Percentiles rank a stretch among this genome's conserved stretches.
These are phyloP conservation scores for Bombyx huttoni DNA, from an alignment of 2,888 invertebrate species.

Conservation along the genomic window DNA sequence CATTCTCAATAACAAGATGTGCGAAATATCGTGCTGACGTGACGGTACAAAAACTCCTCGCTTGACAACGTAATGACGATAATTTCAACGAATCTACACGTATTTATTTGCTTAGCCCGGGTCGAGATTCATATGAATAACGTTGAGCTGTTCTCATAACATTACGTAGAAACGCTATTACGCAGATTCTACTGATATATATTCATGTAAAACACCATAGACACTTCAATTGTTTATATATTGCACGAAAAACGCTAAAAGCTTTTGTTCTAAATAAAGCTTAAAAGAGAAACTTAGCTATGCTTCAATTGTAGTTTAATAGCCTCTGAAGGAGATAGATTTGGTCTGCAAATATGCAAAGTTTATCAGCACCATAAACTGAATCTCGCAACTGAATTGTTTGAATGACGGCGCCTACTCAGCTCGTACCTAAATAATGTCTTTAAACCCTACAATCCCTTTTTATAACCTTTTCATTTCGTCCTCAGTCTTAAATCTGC, in stretches of 20 bases:
- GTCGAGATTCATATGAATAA: neutral
- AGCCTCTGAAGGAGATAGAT: neutral
- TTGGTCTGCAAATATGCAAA: neutral
- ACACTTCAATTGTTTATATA: too few relatives aligned
- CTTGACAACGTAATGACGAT: slow-evolving; percentile 14
- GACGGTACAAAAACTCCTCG: slow-evolving; percentile 2
- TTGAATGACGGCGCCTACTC: neutral
- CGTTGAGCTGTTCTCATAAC: neutral
- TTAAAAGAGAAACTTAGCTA: neutral
- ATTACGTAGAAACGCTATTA: neutral
- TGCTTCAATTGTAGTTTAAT: neutral
- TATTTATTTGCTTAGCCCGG: neutral
- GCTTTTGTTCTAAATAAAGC: too few relatives aligned
- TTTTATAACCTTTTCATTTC: neutral
- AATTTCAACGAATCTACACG: slow-evolving; percentile 7
- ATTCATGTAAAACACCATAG: neutral
- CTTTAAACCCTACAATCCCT: neutral
- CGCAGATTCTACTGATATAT: neutral
- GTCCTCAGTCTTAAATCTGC: neutral
- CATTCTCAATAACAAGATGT: slow-evolving; percentile 2
- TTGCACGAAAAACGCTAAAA: too few relatives aligned
- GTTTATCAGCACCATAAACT: neutral
- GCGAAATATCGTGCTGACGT: slow-evolving; percentile 8
- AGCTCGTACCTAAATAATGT: neutral
- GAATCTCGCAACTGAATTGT: neutral